phyloP scores from a whole-genome alignment of 2,888 invertebrate species.

The Pheosia gnoma region DNA sequence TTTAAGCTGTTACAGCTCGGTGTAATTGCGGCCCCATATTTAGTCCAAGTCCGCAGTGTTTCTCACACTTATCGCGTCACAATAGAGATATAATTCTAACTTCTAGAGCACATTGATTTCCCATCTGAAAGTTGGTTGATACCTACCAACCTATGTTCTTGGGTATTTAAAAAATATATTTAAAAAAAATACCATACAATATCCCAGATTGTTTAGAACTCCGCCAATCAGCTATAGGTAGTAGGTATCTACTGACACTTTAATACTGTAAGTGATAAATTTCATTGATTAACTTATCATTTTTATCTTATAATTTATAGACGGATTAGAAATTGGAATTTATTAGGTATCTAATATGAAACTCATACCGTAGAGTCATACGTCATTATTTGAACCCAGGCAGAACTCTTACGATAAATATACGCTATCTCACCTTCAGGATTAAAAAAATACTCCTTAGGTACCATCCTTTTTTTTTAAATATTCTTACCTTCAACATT shows the following conservation, averaged over 20 bases:
- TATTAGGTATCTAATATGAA: neutral
- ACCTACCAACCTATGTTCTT: neutral
- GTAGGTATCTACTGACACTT: neutral
- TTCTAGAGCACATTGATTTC: conserved; percentile 42
- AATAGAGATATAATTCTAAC: conserved; percentile 26
- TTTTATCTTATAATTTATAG: conserved; percentile 9
- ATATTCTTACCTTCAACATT: too few species aligned
- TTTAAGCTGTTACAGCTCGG: conserved; percentile 20
- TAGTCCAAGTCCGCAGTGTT: conserved; percentile 18
- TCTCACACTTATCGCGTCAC: conserved; percentile 46
- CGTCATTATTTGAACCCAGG: too few species aligned
- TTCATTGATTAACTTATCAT: conserved; percentile 1
- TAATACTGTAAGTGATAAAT: neutral
- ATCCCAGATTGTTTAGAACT: too few species aligned
- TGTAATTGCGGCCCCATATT: conserved; percentile 14
- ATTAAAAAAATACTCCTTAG: too few species aligned
- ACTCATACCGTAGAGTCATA: too few species aligned
- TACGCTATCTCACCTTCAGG: too few species aligned
- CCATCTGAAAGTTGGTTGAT: conserved; percentile 26
- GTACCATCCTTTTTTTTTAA: too few species aligned
- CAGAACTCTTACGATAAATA: too few species aligned
- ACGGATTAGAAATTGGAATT: neutral
- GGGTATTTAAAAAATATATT: too few species aligned
- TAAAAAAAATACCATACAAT: too few species aligned
- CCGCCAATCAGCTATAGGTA: neutral